A percentile compares a stretch with the other conserved stretches of the same genome.
phyloP scores from a whole-genome alignment of 2,113 vertebrate species.

The Choloepus hoffmanni region DNA sequence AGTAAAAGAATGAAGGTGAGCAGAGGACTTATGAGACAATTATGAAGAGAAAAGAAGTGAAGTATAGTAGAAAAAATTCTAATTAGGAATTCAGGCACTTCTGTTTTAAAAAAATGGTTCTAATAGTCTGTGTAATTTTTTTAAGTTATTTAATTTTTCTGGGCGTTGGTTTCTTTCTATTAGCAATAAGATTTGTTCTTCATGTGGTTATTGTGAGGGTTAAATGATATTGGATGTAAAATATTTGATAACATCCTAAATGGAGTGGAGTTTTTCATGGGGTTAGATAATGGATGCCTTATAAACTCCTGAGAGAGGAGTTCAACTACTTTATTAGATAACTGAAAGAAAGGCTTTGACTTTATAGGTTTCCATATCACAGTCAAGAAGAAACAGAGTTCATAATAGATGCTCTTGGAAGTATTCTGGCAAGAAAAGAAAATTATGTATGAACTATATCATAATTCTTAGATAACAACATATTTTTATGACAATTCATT shows the following conservation, averaged over 20 bases:
- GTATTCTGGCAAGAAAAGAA: background rate
- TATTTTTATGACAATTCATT: conserved; percentile 43
- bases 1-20: background rate
- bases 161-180: background rate
- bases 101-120: background rate
- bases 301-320: background rate
- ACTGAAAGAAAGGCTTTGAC: background rate
- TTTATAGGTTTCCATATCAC: background rate
- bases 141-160: conserved; percentile 14
- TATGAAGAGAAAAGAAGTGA: background rate
- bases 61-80: background rate
- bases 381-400: background rate
- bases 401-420: background rate
- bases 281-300: background rate
- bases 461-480: conserved; percentile 10
- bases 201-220: background rate
- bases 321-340: conserved; percentile 1
- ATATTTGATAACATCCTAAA: background rate
- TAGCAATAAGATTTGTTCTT: conserved; percentile 33
- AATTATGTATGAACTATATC: background rate
- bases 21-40: background rate
- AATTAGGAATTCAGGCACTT: background rate
- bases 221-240: conserved; percentile 29
- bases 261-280: background rate
- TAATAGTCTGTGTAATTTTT: background rate